phyloP scores from a whole-genome alignment of 1,140 invertebrate genomes.

The Drusus annulatus region DNA sequence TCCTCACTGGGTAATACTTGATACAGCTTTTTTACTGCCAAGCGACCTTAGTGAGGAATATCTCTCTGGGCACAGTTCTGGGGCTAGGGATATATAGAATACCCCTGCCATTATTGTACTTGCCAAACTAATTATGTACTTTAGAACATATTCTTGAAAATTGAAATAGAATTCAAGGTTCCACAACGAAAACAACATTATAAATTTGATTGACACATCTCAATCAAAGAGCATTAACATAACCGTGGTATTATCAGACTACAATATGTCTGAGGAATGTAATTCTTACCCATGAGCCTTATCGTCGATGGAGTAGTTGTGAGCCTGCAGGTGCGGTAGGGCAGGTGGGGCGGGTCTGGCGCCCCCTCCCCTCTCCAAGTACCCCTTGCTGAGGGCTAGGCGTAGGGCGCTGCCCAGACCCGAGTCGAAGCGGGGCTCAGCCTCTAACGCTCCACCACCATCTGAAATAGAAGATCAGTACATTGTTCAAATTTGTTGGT shows the following conservation, averaged over 20 bases:
- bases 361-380: constrained; percentile 85
- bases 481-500: not conserved
- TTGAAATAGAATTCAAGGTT: too few species aligned
- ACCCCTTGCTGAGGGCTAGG: constrained; percentile 96
- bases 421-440: constrained; percentile 94
- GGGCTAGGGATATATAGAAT: not conserved
- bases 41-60: constrained; percentile 7
- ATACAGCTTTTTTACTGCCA: not conserved
- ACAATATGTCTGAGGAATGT: not conserved
- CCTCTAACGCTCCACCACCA: constrained; percentile 77
- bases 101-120: not conserved
- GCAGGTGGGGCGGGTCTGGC: constrained; percentile 78
- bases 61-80: not conserved
- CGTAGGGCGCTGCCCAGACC: constrained; percentile 94
- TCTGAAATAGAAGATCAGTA: constrained; percentile 33
- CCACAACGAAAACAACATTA: too few species aligned
- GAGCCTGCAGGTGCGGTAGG: constrained; percentile 78
- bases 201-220: too few species aligned
- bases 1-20: constrained; percentile 25
- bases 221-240: too few species aligned
- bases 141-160: too few species aligned
- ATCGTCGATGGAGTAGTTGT: constrained; percentile 98
- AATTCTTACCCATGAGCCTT: constrained; percentile 84
- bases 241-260: too few species aligned
- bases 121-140: not conserved